These are phyloP conservation scores for Macroglossus sobrinus DNA, from an alignment of 2,113 vertebrate species.

Conservation along the genomic window DNA sequence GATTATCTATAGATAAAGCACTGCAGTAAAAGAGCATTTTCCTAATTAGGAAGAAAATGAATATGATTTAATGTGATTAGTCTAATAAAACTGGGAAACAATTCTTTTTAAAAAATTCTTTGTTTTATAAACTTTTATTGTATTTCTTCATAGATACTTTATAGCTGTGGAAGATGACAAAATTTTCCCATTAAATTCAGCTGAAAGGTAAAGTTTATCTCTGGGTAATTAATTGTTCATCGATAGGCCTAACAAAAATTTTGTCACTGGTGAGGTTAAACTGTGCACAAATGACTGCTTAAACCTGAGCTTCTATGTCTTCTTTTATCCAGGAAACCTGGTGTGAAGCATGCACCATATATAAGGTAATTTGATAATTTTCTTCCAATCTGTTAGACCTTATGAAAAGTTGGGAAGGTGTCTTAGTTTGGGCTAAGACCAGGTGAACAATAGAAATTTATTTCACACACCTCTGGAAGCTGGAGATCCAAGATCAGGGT, in stretches of 20 bases:
- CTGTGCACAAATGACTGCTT: neutral
- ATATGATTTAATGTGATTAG: neutral
- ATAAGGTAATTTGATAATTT: slow-evolving; percentile 87
- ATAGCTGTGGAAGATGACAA: slow-evolving; percentile 88
- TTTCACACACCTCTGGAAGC: neutral
- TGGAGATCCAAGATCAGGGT: neutral
- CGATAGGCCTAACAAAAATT: neutral
- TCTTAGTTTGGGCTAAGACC: neutral
- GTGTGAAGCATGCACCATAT: slow-evolving; percentile 85
- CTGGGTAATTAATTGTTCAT: neutral
- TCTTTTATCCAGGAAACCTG: slow-evolving; percentile 78
- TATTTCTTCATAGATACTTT: slow-evolving; percentile 86
- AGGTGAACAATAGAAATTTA: neutral
- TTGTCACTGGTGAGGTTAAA: neutral
- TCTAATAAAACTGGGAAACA: neutral
- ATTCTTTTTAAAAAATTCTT: neutral
- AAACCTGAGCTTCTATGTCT: slow-evolving; percentile 55
- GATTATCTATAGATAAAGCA: neutral
- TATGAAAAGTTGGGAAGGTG: neutral
- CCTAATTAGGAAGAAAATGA: neutral
- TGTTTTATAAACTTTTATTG: neutral
- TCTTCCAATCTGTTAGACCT: neutral
- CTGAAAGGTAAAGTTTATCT: slow-evolving; percentile 84
- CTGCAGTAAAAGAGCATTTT: neutral
- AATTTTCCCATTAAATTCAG: slow-evolving; percentile 84